Evolutionary conservation across 2,888 invertebrate species (phyloP).

Genomic region (Disparrhopalites patrizii): DNA sequence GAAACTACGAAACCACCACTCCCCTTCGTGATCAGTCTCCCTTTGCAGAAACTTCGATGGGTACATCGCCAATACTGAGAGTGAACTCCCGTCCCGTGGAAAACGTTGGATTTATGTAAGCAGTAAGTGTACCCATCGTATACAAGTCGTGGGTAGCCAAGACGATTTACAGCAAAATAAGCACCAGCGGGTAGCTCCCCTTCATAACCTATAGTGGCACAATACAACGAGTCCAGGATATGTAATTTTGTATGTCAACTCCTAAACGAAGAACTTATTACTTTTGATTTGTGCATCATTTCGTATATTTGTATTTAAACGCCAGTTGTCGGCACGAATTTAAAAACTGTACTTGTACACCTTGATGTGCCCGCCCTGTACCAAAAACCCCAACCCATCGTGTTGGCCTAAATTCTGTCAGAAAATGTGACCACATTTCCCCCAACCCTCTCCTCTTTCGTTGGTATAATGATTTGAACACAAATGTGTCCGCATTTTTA

Average conservation of each 20-base stretch:
- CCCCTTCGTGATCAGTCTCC: not conserved
- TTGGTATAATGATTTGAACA: no score
- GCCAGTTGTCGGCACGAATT: no score
- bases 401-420: no score
- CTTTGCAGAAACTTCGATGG: constrained; percentile 10
- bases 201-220: constrained; percentile 4
- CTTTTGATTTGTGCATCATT: not conserved
- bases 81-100: not conserved
- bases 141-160: constrained; percentile 3
- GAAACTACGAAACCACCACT: not conserved
- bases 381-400: no score
- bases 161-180: constrained; percentile 1
- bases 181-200: not conserved
- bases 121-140: constrained; percentile 10
- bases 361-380: no score
- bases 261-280: not conserved
- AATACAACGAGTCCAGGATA: not conserved
- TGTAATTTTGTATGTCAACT: no score
- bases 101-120: not conserved
- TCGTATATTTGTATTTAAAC: not conserved
- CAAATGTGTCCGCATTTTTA: no score
- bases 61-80: constrained; percentile 13
- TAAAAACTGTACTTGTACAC: no score
- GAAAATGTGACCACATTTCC: no score
- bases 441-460: no score